These are phyloP conservation scores for Epinotia bilunana DNA, from an alignment of 2,888 invertebrate species.

Conservation along the genomic window DNA sequence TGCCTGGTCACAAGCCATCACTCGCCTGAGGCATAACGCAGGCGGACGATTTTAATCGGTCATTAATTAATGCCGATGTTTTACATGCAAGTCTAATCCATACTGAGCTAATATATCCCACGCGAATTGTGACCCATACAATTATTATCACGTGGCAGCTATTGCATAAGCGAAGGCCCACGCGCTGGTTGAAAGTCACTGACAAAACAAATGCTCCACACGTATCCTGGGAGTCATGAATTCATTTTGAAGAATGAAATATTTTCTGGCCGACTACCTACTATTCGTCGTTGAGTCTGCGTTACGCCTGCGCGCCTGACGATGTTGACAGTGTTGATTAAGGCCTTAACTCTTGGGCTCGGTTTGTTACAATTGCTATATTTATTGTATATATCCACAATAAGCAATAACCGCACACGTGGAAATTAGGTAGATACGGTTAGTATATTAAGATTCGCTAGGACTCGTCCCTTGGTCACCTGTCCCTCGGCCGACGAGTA, in stretches of 20 bases:
- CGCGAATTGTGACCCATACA: background rate
- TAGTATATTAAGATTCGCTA: conserved; percentile 26
- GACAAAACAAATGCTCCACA: too few relatives aligned
- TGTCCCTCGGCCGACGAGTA: too few relatives aligned
- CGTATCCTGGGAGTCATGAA: too few relatives aligned
- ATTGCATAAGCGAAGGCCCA: too few relatives aligned
- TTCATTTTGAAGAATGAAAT: background rate
- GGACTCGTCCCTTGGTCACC: conserved; percentile 19
- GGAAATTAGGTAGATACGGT: conserved; percentile 28
- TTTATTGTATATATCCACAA: conserved; percentile 1
- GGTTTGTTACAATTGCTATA: conserved; percentile 3
- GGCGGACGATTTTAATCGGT: background rate
- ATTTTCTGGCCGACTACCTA: background rate
- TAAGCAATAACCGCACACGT: background rate
- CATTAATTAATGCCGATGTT: background rate
- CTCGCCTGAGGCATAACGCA: conserved; percentile 12
- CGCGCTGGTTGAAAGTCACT: too few relatives aligned
- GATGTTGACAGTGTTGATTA: background rate
- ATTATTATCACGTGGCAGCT: too few relatives aligned
- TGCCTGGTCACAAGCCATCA: conserved; percentile 3
- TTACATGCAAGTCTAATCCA: background rate
- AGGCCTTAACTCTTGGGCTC: background rate
- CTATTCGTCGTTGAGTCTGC: background rate
- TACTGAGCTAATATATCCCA: background rate
- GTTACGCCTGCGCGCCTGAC: background rate